phyloP scores from a whole-genome alignment of 2,797 vertebrate species.

The Spinus pinus region DNA sequence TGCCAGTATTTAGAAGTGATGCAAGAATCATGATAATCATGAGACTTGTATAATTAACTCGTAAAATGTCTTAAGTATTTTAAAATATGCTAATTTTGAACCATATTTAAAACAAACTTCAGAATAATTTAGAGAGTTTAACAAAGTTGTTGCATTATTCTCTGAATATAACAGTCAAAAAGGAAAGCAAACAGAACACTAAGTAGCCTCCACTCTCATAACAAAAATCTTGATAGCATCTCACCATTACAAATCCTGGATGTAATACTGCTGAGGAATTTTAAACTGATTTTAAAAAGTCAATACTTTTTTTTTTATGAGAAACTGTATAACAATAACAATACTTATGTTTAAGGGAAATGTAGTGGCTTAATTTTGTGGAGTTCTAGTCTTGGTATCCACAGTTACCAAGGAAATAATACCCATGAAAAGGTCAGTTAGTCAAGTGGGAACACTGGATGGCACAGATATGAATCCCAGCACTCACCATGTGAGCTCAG shows the following conservation, averaged over 20 bases:
- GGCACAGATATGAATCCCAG: neutral
- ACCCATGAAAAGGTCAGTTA: neutral
- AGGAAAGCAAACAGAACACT: neutral
- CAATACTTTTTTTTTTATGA: neutral
- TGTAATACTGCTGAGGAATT: neutral
- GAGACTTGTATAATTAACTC: neutral
- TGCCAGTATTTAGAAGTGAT: neutral
- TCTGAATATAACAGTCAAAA: neutral
- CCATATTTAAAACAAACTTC: neutral
- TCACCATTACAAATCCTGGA: neutral
- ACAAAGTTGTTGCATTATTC: neutral
- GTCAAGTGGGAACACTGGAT: neutral
- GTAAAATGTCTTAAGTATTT: neutral
- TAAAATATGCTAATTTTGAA: neutral
- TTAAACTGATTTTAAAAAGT: neutral
- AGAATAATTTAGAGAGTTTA: neutral
- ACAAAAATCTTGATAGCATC: neutral
- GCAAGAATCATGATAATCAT: neutral
- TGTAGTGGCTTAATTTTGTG: neutral
- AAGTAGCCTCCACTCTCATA: neutral
- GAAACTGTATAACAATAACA: neutral
- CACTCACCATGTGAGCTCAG: neutral
- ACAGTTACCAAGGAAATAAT: neutral
- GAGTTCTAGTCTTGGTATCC: neutral
- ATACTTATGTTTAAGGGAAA: neutral